Percentiles rank a stretch among this genome's conserved stretches.
These are phyloP conservation scores for Epinotia demarniana DNA, from an alignment of 2,888 invertebrate genomes.

Conservation along the genomic window DNA sequence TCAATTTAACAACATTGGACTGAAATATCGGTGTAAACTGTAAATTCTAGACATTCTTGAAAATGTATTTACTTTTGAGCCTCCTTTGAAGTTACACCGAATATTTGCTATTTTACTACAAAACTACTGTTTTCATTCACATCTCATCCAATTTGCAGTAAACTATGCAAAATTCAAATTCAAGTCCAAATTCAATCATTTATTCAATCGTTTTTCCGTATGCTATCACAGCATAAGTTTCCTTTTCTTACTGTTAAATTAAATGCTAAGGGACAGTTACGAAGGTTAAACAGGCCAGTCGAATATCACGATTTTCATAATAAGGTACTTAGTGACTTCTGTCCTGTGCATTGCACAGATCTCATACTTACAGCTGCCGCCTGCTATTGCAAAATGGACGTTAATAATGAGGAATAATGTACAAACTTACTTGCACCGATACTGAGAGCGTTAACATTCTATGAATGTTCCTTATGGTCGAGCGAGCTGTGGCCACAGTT, in stretches of 20 bases:
- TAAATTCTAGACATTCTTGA: too few relatives aligned
- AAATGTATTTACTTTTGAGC: too few relatives aligned
- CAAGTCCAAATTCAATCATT: background rate
- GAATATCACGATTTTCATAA: conserved; percentile 22
- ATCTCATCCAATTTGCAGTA: background rate
- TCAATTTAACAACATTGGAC: too few relatives aligned
- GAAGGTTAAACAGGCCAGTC: conserved; percentile 8
- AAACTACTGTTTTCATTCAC: background rate
- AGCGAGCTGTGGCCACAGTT: conserved; percentile 61
- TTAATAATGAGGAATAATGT: background rate
- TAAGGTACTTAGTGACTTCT: conserved; percentile 14
- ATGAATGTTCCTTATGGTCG: conserved; percentile 63
- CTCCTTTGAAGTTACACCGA: too few relatives aligned
- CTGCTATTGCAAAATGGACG: background rate
- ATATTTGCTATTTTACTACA: too few relatives aligned
- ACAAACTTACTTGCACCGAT: background rate
- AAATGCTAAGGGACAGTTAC: background rate
- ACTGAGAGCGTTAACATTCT: conserved; percentile 59
- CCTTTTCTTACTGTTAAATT: too few relatives aligned
- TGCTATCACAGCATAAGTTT: too few relatives aligned
- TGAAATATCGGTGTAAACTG: too few relatives aligned
- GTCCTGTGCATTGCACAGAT: conserved; percentile 13
- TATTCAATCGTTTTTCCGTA: too few relatives aligned
- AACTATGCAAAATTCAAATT: background rate
- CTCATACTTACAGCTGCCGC: background rate